Evolutionary conservation across 2,888 invertebrate species (phyloP).

Genomic region (Periphyllus acericola): DNA sequence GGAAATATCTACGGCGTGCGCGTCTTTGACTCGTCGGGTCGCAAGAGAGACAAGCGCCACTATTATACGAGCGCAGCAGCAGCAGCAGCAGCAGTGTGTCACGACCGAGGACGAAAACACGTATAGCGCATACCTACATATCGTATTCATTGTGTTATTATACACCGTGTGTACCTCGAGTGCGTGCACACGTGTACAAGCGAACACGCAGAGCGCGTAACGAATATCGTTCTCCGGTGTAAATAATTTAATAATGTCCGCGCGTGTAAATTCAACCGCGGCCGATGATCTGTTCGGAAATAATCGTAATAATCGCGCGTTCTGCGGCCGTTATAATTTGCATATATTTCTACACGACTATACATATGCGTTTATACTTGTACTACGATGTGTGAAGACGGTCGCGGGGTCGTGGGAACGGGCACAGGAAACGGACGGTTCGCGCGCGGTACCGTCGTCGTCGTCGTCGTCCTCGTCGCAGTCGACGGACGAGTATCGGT

Average conservation of each 20-base stretch:
- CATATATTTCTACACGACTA: too few species aligned
- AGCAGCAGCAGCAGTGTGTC: neutral
- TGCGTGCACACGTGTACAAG: neutral
- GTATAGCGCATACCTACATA: neutral
- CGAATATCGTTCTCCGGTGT: neutral
- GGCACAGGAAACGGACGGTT: slow-evolving; percentile 45
- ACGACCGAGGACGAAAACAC: neutral
- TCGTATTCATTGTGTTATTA: neutral
- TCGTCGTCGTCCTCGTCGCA: neutral
- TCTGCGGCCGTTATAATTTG: neutral
- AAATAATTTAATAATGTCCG: neutral
- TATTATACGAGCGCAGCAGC: neutral
- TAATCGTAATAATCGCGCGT: slow-evolving; percentile 10
- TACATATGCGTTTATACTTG: too few species aligned
- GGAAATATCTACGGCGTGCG: neutral
- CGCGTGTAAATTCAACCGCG: neutral
- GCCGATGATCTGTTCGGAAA: slow-evolving; percentile 17
- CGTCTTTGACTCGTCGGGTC: neutral
- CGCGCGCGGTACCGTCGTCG: neutral
- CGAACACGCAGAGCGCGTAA: neutral
- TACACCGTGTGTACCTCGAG: neutral
- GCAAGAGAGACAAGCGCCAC: neutral
- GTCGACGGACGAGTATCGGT: slow-evolving; percentile 35
- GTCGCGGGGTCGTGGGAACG: slow-evolving; percentile 50
- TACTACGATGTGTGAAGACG: neutral